A percentile compares a stretch with the other conserved stretches of the same genome.
Conservation (phyloP, 2,888 invertebrate genomes). For the Leuctra nigra region DNA sequence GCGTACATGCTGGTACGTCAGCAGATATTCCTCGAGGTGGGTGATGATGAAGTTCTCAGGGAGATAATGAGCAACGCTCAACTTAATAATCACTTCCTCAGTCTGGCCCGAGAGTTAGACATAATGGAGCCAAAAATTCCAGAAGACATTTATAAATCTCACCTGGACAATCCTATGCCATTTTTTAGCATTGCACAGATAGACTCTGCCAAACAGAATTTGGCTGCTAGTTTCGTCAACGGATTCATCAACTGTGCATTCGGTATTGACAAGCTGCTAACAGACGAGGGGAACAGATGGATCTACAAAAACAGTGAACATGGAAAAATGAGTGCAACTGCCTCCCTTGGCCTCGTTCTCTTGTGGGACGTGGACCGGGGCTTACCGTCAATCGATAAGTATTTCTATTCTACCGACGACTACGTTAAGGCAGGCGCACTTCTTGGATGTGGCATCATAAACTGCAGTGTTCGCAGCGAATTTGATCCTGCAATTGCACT, state of each 20-base stretch:
- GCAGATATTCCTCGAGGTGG: constrained; percentile 72
- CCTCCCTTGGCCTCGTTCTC: constrained; percentile 89
- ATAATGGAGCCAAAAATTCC: constrained; percentile 99
- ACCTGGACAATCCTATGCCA: not conserved
- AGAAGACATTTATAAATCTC: constrained; percentile 56
- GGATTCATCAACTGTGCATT: constrained; percentile 98
- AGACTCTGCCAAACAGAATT: constrained; percentile 93
- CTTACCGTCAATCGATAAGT: constrained; percentile 95
- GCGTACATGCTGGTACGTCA: constrained; percentile 96
- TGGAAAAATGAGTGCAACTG: constrained; percentile 94
- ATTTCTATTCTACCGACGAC: constrained; percentile 89
- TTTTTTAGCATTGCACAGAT: constrained; percentile 44
- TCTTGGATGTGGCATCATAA: constrained; percentile 93
- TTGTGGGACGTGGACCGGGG: constrained; percentile 99
- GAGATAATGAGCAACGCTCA: constrained; percentile 93
- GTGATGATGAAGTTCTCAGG: constrained; percentile 70
- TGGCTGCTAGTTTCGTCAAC: constrained; percentile 97
- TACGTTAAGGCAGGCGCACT: constrained; percentile 95
- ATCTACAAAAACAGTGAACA: constrained; percentile 51
- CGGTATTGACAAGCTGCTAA: constrained; percentile 89
- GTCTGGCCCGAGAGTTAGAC: constrained; percentile 91
- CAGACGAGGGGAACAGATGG: constrained; percentile 79
- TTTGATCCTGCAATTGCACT: constrained; percentile 97
- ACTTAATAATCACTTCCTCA: constrained; percentile 87
- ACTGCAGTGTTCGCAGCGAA: constrained; percentile 94